phyloP scores from a whole-genome alignment of 1,140 invertebrate species.

The Bombus vancouverensis region DNA sequence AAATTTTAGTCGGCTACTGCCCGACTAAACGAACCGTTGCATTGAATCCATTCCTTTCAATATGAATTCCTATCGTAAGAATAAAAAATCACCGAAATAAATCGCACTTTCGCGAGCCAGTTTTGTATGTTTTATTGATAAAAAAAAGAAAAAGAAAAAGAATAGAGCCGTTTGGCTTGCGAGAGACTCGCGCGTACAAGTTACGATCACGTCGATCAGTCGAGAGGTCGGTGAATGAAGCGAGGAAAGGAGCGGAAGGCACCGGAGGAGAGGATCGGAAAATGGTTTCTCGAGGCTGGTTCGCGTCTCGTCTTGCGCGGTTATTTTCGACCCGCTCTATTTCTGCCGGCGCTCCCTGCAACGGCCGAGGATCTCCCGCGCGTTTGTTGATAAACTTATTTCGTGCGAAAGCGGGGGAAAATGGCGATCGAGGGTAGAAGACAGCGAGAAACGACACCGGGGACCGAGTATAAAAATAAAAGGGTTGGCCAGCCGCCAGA shows the following conservation, averaged over 20 bases:
- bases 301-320: conserved; percentile 56
- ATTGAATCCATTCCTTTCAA: too few relatives aligned
- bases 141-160: too few relatives aligned
- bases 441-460: conserved; percentile 32
- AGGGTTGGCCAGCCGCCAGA: conserved; percentile 67
- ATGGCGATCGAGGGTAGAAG: conserved; percentile 48
- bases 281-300: conserved; percentile 15
- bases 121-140: too few relatives aligned
- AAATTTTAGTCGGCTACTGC: too few relatives aligned
- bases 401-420: conserved; percentile 54
- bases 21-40: too few relatives aligned
- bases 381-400: conserved; percentile 75
- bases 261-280: neutral
- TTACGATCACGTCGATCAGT: neutral
- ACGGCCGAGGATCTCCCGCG: conserved; percentile 54
- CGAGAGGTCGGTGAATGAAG: neutral
- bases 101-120: too few relatives aligned
- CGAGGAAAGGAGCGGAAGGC: too few relatives aligned
- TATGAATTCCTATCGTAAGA: too few relatives aligned
- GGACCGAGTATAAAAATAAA: conserved; percentile 56
- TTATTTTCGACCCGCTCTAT: conserved; percentile 65
- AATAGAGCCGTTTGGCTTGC: fast-evolving
- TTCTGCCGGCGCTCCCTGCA: conserved; percentile 57
- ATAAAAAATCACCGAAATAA: too few relatives aligned
- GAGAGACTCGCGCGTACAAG: too few relatives aligned